Percentiles rank a stretch among this genome's conserved stretches.
These are phyloP conservation scores for Rhynchophorus ferrugineus DNA, from an alignment of 1,140 invertebrate species.

Conservation along the genomic window DNA sequence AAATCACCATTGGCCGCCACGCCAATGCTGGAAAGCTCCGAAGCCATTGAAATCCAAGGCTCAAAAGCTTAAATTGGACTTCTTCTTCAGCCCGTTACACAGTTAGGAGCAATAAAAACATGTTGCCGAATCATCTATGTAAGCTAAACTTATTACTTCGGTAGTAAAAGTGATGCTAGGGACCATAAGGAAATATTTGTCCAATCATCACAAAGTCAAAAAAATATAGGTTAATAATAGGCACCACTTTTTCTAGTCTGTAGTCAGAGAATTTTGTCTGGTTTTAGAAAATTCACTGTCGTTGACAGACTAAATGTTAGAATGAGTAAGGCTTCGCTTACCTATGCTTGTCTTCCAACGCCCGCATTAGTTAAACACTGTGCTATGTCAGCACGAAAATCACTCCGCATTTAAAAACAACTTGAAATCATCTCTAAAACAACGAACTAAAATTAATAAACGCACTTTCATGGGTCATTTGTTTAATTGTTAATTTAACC, in stretches of 20 bases:
- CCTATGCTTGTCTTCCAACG: too few relatives aligned
- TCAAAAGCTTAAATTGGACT: slow-evolving; percentile 23
- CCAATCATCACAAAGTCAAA: slow-evolving; percentile 33
- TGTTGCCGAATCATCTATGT: slow-evolving; percentile 11
- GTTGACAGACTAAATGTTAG: too few relatives aligned
- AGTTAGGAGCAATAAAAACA: slow-evolving; percentile 17
- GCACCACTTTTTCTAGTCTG: not conserved
- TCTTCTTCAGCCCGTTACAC: slow-evolving; percentile 6
- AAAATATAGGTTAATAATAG: slow-evolving; percentile 6
- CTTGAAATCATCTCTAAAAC: too few relatives aligned
- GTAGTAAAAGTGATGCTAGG: slow-evolving; percentile 37
- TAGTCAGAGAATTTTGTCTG: not conserved
- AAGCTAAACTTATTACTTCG: slow-evolving; percentile 28
- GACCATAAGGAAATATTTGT: slow-evolving; percentile 36
- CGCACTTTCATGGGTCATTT: too few relatives aligned
- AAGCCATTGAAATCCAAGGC: slow-evolving; percentile 48
- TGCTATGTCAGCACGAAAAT: too few relatives aligned
- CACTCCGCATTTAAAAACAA: too few relatives aligned
- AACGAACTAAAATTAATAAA: too few relatives aligned
- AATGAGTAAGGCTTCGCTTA: too few relatives aligned
- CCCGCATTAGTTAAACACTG: too few relatives aligned
- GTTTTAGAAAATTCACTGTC: slow-evolving; percentile 12
- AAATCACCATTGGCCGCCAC: slow-evolving; percentile 37
- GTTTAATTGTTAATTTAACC: too few relatives aligned
- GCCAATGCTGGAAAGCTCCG: slow-evolving; percentile 47